These are phyloP conservation scores for Tethea ocularis DNA, from an alignment of 2,888 invertebrate species.

Conservation along the genomic window DNA sequence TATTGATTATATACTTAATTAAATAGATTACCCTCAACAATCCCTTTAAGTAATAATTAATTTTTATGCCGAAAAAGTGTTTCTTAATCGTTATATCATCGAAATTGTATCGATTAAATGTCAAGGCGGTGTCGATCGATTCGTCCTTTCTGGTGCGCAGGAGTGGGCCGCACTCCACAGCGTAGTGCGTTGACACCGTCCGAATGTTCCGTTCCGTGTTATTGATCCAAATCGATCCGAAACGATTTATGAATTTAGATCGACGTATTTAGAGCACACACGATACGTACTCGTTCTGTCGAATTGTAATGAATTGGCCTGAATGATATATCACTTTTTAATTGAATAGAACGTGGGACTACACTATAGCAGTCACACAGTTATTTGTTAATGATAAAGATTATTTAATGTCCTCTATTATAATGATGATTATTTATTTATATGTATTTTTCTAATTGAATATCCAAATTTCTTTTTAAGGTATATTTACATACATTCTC, in stretches of 20 bases:
- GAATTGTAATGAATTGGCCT: slow-evolving; percentile 26
- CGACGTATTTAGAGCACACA: slow-evolving; percentile 47
- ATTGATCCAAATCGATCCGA: slow-evolving; percentile 70
- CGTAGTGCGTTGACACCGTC: slow-evolving; percentile 66
- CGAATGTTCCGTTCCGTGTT: slow-evolving; percentile 54
- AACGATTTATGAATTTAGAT: slow-evolving; percentile 54
- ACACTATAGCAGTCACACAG: slow-evolving; percentile 15
- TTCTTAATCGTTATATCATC: slow-evolving; percentile 4
- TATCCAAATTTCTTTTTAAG: no score
- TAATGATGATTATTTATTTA: neutral
- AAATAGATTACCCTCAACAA: no score
- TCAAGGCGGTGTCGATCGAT: slow-evolving; percentile 30
- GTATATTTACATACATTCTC: no score
- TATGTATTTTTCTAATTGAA: neutral
- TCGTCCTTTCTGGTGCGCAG: slow-evolving; percentile 25
- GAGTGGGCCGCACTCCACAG: slow-evolving; percentile 19
- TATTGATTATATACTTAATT: no score
- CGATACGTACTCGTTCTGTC: slow-evolving; percentile 10
- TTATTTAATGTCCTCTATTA: neutral
- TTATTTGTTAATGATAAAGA: neutral
- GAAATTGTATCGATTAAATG: slow-evolving; percentile 21
- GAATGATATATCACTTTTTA: slow-evolving; percentile 1
- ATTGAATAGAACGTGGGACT: slow-evolving; percentile 1
- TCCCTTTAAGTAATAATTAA: neutral
- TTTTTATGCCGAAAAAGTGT: neutral